Evolutionary conservation across 2,113 vertebrate genomes (phyloP).

Genomic region (Ancistrus triradiatus): DNA sequence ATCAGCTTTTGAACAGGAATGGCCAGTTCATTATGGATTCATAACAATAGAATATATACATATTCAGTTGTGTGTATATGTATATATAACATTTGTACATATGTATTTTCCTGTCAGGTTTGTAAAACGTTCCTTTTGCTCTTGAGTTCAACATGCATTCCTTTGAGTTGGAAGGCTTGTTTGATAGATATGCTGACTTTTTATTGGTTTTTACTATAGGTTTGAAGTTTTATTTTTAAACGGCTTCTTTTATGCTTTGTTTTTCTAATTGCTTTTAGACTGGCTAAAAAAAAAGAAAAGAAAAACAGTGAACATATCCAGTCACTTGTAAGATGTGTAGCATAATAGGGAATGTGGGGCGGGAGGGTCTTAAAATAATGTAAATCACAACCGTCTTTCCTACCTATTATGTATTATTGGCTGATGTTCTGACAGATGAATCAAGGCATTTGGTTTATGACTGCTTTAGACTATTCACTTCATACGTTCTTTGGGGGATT

Average conservation of each 20-base stretch:
- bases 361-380: conserved; percentile 31
- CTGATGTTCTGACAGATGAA: conserved; percentile 15
- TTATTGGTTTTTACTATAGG: conserved; percentile 42
- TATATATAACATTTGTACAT: conserved; percentile 58
- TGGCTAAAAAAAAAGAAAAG: conserved; percentile 55
- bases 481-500: conserved; percentile 17
- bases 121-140: conserved; percentile 82
- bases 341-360: conserved; percentile 12
- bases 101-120: conserved; percentile 79
- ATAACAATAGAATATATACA: conserved; percentile 43
- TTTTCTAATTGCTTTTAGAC: conserved; percentile 61
- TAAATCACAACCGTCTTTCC: conserved; percentile 30
- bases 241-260: conserved; percentile 36
- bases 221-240: conserved; percentile 47
- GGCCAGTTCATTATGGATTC: conserved; percentile 70
- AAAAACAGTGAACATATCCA: conserved; percentile 30
- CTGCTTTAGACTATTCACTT: conserved; percentile 31
- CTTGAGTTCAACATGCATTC: conserved; percentile 85
- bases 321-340: conserved; percentile 32
- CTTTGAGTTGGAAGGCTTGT: conserved; percentile 78
- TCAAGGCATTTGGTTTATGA: conserved; percentile 34
- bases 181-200: conserved; percentile 50
- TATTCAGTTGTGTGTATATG: conserved; percentile 47
- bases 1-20: conserved; percentile 82
- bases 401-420: conserved; percentile 31